These are phyloP conservation scores for Microtus ochrogaster DNA, from an alignment of 2,113 vertebrate species.

Conservation along the genomic window DNA sequence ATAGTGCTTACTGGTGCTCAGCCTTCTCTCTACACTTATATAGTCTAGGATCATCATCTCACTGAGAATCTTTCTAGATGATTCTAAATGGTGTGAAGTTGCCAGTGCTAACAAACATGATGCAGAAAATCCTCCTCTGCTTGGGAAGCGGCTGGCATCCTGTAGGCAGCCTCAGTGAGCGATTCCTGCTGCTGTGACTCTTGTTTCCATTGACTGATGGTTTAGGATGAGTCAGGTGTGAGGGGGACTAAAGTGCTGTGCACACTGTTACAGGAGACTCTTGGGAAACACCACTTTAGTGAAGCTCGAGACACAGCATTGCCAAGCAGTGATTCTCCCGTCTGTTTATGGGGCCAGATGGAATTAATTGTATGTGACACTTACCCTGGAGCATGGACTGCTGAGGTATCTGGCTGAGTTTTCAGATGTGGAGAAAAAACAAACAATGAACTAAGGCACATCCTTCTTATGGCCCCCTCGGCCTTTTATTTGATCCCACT, in stretches of 20 bases:
- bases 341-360: constrained; percentile 18
- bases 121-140: not conserved
- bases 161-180: not conserved
- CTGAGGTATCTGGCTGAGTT: not conserved
- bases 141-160: not conserved
- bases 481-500: constrained; percentile 13
- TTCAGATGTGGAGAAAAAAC: not conserved
- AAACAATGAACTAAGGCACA: not conserved
- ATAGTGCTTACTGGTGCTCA: not conserved
- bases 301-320: not conserved
- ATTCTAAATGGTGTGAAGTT: not conserved
- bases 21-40: not conserved
- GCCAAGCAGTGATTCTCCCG: not conserved
- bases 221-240: not conserved
- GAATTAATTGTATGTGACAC: constrained; percentile 37
- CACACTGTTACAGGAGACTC: constrained; percentile 57
- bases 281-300: constrained; percentile 49
- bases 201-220: constrained; percentile 26
- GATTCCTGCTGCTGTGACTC: not conserved
- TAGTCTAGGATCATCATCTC: not conserved
- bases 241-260: not conserved
- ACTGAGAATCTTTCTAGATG: not conserved
- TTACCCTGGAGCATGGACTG: not conserved
- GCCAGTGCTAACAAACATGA: no score
- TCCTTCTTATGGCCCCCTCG: not conserved